Conservation (phyloP, 2,888 invertebrate species). For the Sisyra nigra region DNA sequence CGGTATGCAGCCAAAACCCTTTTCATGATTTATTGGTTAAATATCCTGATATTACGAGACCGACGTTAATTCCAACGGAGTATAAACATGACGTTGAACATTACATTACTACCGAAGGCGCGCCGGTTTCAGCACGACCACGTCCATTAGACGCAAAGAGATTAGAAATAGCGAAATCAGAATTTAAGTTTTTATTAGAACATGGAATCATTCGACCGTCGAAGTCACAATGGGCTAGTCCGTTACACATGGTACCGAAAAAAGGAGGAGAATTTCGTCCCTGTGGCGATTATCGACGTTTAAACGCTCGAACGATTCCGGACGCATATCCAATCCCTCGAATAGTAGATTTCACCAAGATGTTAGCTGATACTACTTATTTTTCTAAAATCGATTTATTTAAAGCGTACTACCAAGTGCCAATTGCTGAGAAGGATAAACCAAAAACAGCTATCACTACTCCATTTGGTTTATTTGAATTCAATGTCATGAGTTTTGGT, state of each 20-base stretch:
- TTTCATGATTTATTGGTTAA: too few species aligned
- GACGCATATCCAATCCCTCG: constrained; percentile 17
- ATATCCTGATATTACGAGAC: too few species aligned
- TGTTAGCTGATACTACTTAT: constrained; percentile 13
- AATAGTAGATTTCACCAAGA: constrained; percentile 15
- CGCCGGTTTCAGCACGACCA: constrained; percentile 7
- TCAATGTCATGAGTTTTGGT: constrained; percentile 15
- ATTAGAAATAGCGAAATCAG: constrained; percentile 14
- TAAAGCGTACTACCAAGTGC: constrained; percentile 17
- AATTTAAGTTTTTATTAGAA: too few species aligned
- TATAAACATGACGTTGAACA: constrained; percentile 4
- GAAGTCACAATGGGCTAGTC: constrained; percentile 14
- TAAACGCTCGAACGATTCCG: constrained; percentile 14
- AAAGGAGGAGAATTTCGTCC: constrained; percentile 14
- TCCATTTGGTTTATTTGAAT: constrained; percentile 16
- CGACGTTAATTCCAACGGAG: too few species aligned
- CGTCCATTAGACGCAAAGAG: constrained; percentile 9
- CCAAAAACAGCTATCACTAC: constrained; percentile 7
- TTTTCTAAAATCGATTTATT: constrained; percentile 14
- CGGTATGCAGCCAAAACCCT: too few species aligned
- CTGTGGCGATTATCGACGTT: constrained; percentile 17
- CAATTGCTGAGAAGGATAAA: constrained; percentile 13
- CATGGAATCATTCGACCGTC: constrained; percentile 14
- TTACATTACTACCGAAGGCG: constrained; percentile 6
- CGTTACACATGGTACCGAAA: constrained; percentile 16